Evolutionary conservation across 2,113 vertebrate genomes (phyloP).

Genomic region (Rhinolophus ferrumequinum): DNA sequence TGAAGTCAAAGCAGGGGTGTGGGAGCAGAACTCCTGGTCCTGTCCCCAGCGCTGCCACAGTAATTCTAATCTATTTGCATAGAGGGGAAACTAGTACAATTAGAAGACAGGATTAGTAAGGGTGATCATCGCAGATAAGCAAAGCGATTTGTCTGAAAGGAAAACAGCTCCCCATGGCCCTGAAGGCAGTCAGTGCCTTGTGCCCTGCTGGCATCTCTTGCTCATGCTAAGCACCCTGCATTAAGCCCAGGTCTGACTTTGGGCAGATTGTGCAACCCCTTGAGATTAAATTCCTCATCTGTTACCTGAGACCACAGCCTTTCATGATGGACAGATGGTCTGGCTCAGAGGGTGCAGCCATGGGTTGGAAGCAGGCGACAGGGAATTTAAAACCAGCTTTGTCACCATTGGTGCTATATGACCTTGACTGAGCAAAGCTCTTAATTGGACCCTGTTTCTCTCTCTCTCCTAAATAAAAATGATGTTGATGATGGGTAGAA

Average conservation of each 20-base stretch:
- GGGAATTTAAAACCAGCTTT: slow-evolving; percentile 65
- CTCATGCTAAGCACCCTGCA: accelerated
- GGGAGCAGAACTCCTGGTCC: neutral
- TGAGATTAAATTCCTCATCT: slow-evolving; percentile 55
- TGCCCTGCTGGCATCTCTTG: neutral
- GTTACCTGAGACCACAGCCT: slow-evolving; percentile 63
- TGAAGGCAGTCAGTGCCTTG: neutral
- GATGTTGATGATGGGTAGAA: neutral
- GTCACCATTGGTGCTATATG: slow-evolving; percentile 20
- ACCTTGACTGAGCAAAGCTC: slow-evolving; percentile 57
- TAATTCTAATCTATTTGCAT: neutral
- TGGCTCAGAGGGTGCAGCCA: slow-evolving; percentile 6
- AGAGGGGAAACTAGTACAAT: neutral
- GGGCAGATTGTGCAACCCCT: neutral
- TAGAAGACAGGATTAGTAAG: slow-evolving; percentile 15
- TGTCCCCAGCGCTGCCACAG: neutral
- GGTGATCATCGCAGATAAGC: neutral
- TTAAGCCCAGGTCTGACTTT: slow-evolving; percentile 46
- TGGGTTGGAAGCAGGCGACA: neutral
- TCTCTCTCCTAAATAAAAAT: neutral
- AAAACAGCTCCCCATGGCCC: neutral
- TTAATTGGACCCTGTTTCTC: neutral
- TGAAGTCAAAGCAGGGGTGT: neutral
- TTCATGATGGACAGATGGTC: slow-evolving; percentile 66
- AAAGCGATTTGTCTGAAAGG: slow-evolving; percentile 22